A percentile compares a stretch with the other conserved stretches of the same genome.
Evolutionary conservation across 2,113 vertebrate genomes (phyloP).

Genomic region (Arothron firmamentum): DNA sequence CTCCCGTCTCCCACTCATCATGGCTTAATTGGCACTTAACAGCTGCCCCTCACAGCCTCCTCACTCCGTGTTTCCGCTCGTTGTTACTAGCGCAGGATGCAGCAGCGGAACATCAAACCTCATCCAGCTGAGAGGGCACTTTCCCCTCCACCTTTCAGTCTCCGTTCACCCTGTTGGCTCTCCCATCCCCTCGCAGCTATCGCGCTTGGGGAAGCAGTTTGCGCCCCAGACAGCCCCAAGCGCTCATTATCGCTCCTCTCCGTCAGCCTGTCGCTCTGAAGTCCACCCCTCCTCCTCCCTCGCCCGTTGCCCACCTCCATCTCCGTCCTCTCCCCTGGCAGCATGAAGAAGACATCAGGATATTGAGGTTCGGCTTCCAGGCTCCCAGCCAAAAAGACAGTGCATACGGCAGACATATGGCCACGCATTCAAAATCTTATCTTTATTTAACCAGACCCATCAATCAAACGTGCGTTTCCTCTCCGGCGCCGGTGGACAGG

Average conservation of each 20-base stretch:
- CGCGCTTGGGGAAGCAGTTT: slow-evolving; percentile 47
- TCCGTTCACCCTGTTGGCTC: background rate
- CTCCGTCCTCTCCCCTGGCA: slow-evolving; percentile 13
- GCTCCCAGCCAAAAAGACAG: slow-evolving; percentile 43
- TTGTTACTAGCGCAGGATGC: slow-evolving; percentile 46
- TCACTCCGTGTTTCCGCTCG: slow-evolving; percentile 31
- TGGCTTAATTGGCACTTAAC: slow-evolving; percentile 63
- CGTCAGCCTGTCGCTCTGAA: slow-evolving; percentile 57
- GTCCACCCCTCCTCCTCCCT: slow-evolving; percentile 30
- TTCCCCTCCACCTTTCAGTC: slow-evolving; percentile 37
- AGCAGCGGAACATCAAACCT: slow-evolving; percentile 50
- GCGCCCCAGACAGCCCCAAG: slow-evolving; percentile 61
- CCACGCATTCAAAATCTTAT: slow-evolving; percentile 56
- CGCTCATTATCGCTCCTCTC: slow-evolving; percentile 66
- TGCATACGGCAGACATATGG: slow-evolving; percentile 53
- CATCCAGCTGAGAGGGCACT: slow-evolving; percentile 56
- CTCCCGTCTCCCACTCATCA: slow-evolving; percentile 55
- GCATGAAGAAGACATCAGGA: slow-evolving; percentile 44
- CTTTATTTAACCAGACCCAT: slow-evolving; percentile 62
- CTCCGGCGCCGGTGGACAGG: slow-evolving; percentile 2
- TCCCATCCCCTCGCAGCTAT: slow-evolving; percentile 40
- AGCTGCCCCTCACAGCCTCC: slow-evolving; percentile 55
- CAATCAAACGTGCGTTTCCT: slow-evolving; percentile 45
- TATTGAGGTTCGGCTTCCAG: slow-evolving; percentile 45
- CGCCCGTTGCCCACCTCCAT: slow-evolving; percentile 20